Evolutionary conservation across 2,888 invertebrate genomes (phyloP).

Genomic region (Ctenicera cuprea): DNA sequence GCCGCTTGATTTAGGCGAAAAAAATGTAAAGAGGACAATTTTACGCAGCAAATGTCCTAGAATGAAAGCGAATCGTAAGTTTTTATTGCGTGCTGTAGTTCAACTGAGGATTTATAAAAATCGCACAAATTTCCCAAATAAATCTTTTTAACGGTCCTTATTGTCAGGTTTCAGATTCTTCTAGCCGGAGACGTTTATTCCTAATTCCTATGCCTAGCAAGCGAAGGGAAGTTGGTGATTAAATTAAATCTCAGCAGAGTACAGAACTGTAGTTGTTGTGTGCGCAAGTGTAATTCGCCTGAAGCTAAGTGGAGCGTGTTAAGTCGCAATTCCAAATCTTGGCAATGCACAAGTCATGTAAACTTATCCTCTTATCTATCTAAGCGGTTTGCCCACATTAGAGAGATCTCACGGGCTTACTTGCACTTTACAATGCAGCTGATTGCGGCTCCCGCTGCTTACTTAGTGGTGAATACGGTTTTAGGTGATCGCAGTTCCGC

Average conservation of each 20-base stretch:
- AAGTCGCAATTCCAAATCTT: constrained; percentile 52
- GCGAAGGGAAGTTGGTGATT: neutral
- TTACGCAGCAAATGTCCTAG: constrained; percentile 8
- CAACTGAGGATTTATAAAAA: constrained; percentile 44
- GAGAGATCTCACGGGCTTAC: constrained; percentile 48
- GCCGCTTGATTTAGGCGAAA: neutral
- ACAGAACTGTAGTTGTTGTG: constrained; percentile 22
- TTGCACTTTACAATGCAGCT: constrained; percentile 51
- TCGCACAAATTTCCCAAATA: constrained; percentile 38
- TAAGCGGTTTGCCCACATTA: constrained; percentile 54
- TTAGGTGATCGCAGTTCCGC: constrained; percentile 31
- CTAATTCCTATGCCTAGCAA: too few species aligned
- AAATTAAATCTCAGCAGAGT: constrained; percentile 7
- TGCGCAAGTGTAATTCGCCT: constrained; percentile 45
- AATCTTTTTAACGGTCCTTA: constrained; percentile 44
- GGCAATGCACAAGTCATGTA: constrained; percentile 57
- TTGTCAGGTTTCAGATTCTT: constrained; percentile 40
- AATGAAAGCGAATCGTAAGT: constrained; percentile 33
- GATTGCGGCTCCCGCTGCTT: constrained; percentile 35
- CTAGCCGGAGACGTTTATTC: neutral
- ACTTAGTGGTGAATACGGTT: constrained; percentile 33
- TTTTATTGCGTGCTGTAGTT: constrained; percentile 36
- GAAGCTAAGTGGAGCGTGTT: constrained; percentile 50
- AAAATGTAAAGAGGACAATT: constrained; percentile 7
- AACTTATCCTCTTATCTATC: constrained; percentile 56